Evolutionary conservation across 2,113 vertebrate species (phyloP).

Genomic region (Rhynchopsitta pachyrhyncha): DNA sequence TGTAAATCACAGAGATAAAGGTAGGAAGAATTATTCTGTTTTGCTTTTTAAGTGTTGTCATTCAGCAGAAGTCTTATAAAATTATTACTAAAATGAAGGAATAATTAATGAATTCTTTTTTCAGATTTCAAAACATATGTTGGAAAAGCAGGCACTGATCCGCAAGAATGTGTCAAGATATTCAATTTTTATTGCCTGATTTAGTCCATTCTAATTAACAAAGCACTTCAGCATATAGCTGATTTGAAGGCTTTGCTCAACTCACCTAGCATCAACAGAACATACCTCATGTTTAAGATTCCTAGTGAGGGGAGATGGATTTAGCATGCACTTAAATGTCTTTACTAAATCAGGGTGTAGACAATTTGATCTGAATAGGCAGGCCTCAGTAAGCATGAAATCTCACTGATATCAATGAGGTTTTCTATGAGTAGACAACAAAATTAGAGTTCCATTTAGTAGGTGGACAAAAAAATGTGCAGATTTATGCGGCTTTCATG

Average conservation of each 20-base stretch:
- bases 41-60: background rate
- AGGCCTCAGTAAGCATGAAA: background rate
- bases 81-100: background rate
- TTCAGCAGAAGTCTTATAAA: background rate
- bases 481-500: constrained; percentile 1
- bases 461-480: background rate
- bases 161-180: background rate
- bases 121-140: background rate
- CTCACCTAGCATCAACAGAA: background rate
- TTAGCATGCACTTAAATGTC: background rate
- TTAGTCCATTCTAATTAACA: background rate
- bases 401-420: background rate
- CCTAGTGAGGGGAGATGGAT: background rate
- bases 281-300: background rate
- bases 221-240: background rate
- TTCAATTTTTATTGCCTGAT: background rate
- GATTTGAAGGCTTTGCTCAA: background rate
- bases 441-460: background rate
- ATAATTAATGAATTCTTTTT: background rate
- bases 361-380: background rate
- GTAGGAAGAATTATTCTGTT: background rate
- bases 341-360: background rate
- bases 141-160: background rate
- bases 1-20: background rate
- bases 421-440: background rate